Evolutionary conservation across 1,140 invertebrate species (phyloP), one percentile per base, ranked within the genome.

Genomic region (Drosophila lacertosa): DNA sequence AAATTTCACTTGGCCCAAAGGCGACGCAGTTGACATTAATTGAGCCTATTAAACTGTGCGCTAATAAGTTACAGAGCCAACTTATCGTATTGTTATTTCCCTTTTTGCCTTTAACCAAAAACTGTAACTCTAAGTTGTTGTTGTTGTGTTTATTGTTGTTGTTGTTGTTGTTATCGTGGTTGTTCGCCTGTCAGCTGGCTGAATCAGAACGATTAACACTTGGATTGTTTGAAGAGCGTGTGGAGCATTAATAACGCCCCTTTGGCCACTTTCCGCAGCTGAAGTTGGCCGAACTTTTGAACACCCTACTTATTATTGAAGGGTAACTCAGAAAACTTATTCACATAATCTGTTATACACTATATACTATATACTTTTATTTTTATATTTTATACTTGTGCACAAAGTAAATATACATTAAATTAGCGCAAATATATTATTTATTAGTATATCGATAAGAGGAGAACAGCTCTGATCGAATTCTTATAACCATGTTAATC

Each of bases 171-270:
- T 83, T 86, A 48, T 74, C 81, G 44, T 16, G 47, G 65, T 70
- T 84, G 81, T 84, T 63, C 54, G 63, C 37, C 67, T 76, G 67
- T 66, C 81, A 84, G 68, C 59, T 80, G 76, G 29, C 33, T 44
- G 32, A 82, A 77, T 82, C 63, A 50, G 54, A 75, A 68, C 82
- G 77, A 88, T 86, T 86, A 86, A 69, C 82, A 75, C 82, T 82
- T 58, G 66, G 29, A 77, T 75, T 79, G 66, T 57, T 77, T 63
- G 45, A 55, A 54, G 33, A 64, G 59, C 53, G 50, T 67, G 64
- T 51, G 60, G 57, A 39, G 51, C 60, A 62, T 74, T 77, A 77
- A 75, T 54, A 79, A 71, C 71, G 59, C 53, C 22, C 20, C 51
- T 57, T 33, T 18, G 26, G 47, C 15, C 10, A 35, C 10, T n/a